Base-by-base conservation (phyloP, 2,797 vertebrate genomes). In the Myotis findleyi region DNA sequence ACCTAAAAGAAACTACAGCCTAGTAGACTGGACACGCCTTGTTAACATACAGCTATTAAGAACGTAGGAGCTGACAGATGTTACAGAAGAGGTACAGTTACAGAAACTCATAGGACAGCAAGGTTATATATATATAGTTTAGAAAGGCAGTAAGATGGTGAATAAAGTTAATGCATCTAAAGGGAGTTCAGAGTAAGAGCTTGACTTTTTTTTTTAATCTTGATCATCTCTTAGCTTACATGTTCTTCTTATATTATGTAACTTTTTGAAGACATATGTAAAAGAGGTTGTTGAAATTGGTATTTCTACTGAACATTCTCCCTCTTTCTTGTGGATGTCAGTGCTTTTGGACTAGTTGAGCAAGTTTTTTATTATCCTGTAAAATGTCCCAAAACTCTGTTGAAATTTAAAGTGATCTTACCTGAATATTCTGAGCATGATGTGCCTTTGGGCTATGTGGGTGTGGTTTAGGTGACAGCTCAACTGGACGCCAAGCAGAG, bases 401-500 rank as follows among this genome's bases (percentile, higher is more conserved):
- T 57, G 57, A 47, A 88, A 53, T 87, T 27, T 44, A 89, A 81
- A 27, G 2, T 84, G 79, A 47, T 53, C 76, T 64, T 64, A 64
- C 6, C 47, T 55, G 80, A 36, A 66, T 71, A 94, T 75, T 93
- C 82, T 80, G 20, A 68, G 64, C 30, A 9, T 9, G 47, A 53
- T 25, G 18, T 38, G 21, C 49, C 59, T 73, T 69, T 1, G 14
- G 49, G n/a, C 38, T 64, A 7, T 79, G 21, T 79, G 44, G 57
- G 47, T 72, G 76, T 84, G 80, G 27, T 75, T 96, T 90, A 86
- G 92, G 71, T 62, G 59, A 72, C 47, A 44, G 38, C 51, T 81
- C 11, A 41, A 18, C 77, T 13, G 27, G 38, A 72, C 13, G 47
- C 16, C 57, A 23, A 44, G 47, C 13, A 77, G 64, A 71, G 36